Percentiles rank a stretch among this genome's conserved stretches.
Conservation (phyloP, 2,797 vertebrate species). For the Nothura maculosa region DNA sequence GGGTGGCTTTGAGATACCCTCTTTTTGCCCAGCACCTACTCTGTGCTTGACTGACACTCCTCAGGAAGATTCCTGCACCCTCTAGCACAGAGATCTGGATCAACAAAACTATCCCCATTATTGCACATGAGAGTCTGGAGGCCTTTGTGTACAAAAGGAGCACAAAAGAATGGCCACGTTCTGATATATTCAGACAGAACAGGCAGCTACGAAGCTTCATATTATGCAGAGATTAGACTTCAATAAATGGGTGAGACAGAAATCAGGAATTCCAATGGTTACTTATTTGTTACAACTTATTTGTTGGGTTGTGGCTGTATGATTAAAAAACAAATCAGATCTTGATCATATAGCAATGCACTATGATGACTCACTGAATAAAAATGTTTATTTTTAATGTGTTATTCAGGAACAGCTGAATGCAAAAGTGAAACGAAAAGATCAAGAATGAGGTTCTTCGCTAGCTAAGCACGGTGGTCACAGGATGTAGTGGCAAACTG, state of each 20-base stretch:
- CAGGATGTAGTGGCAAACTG: background rate
- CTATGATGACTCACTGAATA: constrained; percentile 72
- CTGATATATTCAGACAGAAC: background rate
- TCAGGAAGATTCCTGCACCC: background rate
- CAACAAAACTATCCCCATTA: background rate
- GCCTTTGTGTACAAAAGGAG: background rate
- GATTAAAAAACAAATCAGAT: constrained; percentile 78
- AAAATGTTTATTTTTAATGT: constrained; percentile 73
- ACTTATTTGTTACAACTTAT: constrained; percentile 64
- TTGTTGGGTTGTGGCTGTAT: constrained; percentile 17
- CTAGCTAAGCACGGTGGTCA: constrained; percentile 66
- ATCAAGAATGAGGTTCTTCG: constrained; percentile 68
- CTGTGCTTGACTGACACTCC: background rate
- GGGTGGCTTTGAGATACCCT: background rate
- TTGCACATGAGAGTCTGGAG: background rate
- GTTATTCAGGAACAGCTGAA: constrained; percentile 70
- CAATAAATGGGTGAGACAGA: constrained; percentile 55
- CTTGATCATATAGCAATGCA: constrained; percentile 75
- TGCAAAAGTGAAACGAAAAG: constrained; percentile 72
- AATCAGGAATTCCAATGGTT: constrained; percentile 69
- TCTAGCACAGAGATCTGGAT: background rate
- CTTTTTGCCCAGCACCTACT: background rate
- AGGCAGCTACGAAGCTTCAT: background rate
- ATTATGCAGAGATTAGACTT: constrained; percentile 22
- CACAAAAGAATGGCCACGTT: background rate